Base-by-base conservation (phyloP, 2,888 invertebrate species). In the Nasonia oneida region DNA sequence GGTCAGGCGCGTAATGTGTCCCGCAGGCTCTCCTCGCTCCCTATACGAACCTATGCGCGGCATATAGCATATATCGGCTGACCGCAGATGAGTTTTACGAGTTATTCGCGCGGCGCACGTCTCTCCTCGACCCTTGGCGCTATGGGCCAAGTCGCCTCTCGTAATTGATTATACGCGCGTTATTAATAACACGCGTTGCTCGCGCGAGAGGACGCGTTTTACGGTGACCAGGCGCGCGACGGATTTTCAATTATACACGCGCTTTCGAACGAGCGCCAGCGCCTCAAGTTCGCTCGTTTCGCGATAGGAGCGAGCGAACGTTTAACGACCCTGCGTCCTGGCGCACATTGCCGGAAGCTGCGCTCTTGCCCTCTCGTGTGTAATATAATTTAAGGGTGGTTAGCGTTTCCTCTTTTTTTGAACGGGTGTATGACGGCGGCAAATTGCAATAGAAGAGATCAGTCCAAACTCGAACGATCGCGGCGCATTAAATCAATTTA, bases 1-100 rank as follows among this genome's bases (percentile, higher is more conserved):
- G 61, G 64, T 37, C 23, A n/a, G 33, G 12, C 81, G 5, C 23
- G 6, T 61, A 23, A 61, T 61, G 57, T 61, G n/a, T n/a, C n/a
- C 57, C n/a, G 0, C 23, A 53, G 3, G 15, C 53, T 5, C 53
- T 18, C 53, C 53, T 5, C 29, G 29, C 29, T 29, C 47, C 15
- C 53, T 15, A 14, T 2, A n/a, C n/a, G 57, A 57, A 57, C 57
- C 57, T 57, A 57, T 29, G 29, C 29, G 29, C 29, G 29, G 29
- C 29, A 29, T 61, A 61, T 12, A 47, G 47, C 57, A n/a, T 61
- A 23, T 71, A 71, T 73, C 39, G 89, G 88, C 90, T 91, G 91
- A 91, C 90, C 91, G 88, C 91, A 91, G 91, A 91, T 91, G 91
- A 91, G 90, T 91, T 91, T 91, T 91, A 91, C 89, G 91, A 91